Evolutionary conservation across 2,888 invertebrate genomes (phyloP).

Genomic region (Boloria selene): DNA sequence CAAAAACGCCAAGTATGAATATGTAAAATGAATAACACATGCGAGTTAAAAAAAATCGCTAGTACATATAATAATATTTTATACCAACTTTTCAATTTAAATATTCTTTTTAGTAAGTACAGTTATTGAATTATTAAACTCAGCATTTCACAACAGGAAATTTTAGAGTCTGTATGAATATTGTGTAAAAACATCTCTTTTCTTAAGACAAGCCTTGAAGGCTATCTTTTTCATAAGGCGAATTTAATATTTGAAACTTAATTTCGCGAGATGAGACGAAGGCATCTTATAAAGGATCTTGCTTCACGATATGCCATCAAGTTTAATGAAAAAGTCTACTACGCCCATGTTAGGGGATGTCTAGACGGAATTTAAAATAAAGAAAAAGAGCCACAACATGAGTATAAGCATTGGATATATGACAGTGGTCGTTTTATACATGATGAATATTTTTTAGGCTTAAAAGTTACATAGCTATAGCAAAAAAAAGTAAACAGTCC

Average conservation of each 20-base stretch:
- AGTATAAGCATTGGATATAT: background rate
- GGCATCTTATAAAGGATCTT: constrained; percentile 39
- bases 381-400: background rate
- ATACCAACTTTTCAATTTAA: background rate
- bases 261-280: constrained; percentile 67
- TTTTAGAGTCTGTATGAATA: background rate
- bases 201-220: constrained; percentile 24
- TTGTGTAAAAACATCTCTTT: background rate
- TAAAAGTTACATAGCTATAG: no score
- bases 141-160: no score
- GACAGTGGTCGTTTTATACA: no score
- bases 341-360: constrained; percentile 30
- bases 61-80: background rate
- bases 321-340: constrained; percentile 41
- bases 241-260: constrained; percentile 77
- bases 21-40: no score
- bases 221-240: constrained; percentile 65
- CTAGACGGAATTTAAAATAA: constrained; percentile 29
- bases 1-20: no score
- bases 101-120: no score
- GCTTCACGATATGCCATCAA: constrained; percentile 39
- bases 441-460: no score
- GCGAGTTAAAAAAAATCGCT: no score
- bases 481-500: no score
- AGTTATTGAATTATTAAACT: no score